Evolutionary conservation across 2,113 vertebrate genomes (phyloP), one percentile per base, ranked within the genome.

Genomic region (Hippocampus zosterae): DNA sequence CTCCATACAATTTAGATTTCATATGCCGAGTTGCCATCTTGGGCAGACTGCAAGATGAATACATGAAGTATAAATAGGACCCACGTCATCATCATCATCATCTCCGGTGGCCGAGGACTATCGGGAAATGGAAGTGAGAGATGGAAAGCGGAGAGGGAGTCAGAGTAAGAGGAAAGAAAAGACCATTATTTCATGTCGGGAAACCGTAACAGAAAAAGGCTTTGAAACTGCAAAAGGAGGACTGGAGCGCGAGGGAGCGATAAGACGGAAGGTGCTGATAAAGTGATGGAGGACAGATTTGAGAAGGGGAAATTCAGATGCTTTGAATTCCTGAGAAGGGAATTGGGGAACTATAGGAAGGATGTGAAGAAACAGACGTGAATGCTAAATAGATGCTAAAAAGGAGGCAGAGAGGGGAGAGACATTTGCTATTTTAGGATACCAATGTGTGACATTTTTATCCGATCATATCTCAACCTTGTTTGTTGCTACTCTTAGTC

Each of bases 51-150:
- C 74, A 41, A 70, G 68, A 72, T 44, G 72, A 70, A 76, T 73
- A 86, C 81, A 87, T 82, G 65, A 81, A 84, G 78, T 86, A 88
- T 81, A 90, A 88, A 90, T 88, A 88, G 85, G 73, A 75, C 70
- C 13, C 53, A 88, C 83, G 84, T 87, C 88, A 88, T 67, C 57
- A 0, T 6, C 50, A 13, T 83, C 81, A 0, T 6, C 50, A 13
- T 83, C 81, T 74, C 73, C 10, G 67, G 76, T 78, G 84, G 60
- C 15, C 4, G 33, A 19, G 59, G 19, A 3, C 33, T 40, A 62
- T 11, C 19, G 13, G 37, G 61, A 50, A 50, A 29, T 27, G n/a
- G 19, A 25, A 12, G 0, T 13, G 1, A 11, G 40, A 55, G 11
- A 42, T 68, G 37, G 44, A 53, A 60, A 40, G 42, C 16, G 23